phyloP scores from a whole-genome alignment of 2,797 vertebrate genomes.

The Lophius americanus region DNA sequence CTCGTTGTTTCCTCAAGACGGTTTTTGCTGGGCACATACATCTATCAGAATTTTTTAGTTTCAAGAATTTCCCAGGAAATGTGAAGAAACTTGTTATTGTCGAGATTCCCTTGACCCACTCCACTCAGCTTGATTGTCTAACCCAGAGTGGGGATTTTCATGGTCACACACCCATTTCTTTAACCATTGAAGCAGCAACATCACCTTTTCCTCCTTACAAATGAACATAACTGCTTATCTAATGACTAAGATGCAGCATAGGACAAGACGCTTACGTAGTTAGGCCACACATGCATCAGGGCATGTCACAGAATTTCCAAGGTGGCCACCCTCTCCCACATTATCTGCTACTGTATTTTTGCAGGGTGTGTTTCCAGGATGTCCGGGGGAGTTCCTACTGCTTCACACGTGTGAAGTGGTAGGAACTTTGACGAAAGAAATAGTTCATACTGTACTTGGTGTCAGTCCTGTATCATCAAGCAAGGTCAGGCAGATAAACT shows the following conservation, averaged over 20 bases:
- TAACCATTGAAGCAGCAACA: slow-evolving; percentile 9
- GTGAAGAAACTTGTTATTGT: background rate
- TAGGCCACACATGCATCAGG: slow-evolving; percentile 18
- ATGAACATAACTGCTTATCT: slow-evolving; percentile 45
- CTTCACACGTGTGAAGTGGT: too few species aligned
- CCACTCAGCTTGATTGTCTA: background rate
- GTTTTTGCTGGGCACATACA: slow-evolving; percentile 25
- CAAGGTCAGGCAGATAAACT: background rate
- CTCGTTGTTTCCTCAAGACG: slow-evolving; percentile 4
- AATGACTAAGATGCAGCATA: slow-evolving; percentile 28
- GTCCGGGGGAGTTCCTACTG: slow-evolving; percentile 1
- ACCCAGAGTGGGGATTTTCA: background rate
- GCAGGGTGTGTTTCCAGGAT: slow-evolving; percentile 7
- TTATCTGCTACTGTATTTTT: slow-evolving; percentile 47
- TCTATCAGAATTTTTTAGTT: background rate
- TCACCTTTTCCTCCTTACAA: slow-evolving; percentile 10
- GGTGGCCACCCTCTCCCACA: slow-evolving; percentile 19
- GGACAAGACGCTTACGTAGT: slow-evolving; percentile 8
- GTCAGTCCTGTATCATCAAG: background rate
- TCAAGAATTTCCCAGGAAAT: background rate
- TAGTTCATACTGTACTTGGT: background rate
- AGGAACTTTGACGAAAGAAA: background rate
- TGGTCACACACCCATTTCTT: background rate
- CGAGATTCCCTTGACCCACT: background rate
- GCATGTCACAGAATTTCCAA: slow-evolving; percentile 41